These are phyloP conservation scores for Noctua janthe DNA, from an alignment of 2,888 invertebrate genomes.

Conservation along the genomic window DNA sequence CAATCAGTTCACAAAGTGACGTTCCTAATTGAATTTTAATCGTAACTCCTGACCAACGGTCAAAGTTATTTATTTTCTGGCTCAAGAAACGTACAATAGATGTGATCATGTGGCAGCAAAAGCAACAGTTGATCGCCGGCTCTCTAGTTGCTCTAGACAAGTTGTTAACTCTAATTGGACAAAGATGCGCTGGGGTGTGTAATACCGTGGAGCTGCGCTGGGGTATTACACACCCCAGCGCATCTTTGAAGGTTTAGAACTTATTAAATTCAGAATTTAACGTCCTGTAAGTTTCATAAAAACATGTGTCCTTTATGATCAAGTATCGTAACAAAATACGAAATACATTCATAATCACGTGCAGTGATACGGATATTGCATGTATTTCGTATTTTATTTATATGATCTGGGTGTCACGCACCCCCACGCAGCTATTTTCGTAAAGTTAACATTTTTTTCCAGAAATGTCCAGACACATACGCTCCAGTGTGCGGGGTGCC, in stretches of 20 bases:
- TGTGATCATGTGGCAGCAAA: too few species aligned
- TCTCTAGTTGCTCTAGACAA: too few species aligned
- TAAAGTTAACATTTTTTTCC: conserved; percentile 5
- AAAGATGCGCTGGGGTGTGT: too few species aligned
- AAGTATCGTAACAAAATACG: too few species aligned
- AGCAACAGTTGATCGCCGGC: too few species aligned
- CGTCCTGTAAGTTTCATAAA: not conserved
- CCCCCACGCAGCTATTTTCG: not conserved
- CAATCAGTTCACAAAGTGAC: not conserved
- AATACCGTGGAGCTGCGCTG: too few species aligned
- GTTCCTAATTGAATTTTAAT: conserved; percentile 5
- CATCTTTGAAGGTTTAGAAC: not conserved
- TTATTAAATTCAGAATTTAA: not conserved
- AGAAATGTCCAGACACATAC: conserved; percentile 84
- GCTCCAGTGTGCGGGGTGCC: conserved; percentile 83
- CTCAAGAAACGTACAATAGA: too few species aligned
- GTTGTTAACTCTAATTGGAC: too few species aligned
- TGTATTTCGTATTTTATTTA: not conserved
- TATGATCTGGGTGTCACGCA: not conserved
- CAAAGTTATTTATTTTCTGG: not conserved
- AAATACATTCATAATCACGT: too few species aligned
- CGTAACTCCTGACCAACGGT: not conserved
- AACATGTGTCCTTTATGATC: too few species aligned
- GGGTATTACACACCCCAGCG: too few species aligned
- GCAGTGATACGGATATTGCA: not conserved